Conservation (phyloP, 2,113 vertebrate species). For the Capreolus pygargus region DNA sequence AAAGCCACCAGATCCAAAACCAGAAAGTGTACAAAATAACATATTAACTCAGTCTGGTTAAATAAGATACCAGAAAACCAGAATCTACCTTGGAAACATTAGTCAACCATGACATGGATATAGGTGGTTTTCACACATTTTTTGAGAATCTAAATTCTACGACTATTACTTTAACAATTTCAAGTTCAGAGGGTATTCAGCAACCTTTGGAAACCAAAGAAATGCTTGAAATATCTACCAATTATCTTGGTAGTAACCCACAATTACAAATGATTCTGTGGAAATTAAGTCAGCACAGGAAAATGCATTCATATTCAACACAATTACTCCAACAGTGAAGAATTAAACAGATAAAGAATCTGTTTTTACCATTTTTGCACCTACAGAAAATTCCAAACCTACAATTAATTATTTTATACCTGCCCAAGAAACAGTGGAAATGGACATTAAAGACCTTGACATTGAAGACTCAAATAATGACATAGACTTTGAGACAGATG, state of each 20-base stretch:
- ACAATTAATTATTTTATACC: constrained; percentile 61
- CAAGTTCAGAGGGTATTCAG: constrained; percentile 64
- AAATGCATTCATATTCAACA: constrained; percentile 75
- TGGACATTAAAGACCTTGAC: constrained; percentile 13
- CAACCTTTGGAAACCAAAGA: constrained; percentile 66
- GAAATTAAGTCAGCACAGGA: constrained; percentile 74
- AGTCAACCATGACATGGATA: constrained; percentile 53
- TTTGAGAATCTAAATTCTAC: constrained; percentile 68
- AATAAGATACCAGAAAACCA: constrained; percentile 45
- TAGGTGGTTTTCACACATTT: constrained; percentile 39
- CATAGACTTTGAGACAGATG: constrained; percentile 59
- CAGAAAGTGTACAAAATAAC: constrained; percentile 32
- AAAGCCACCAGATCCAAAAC: constrained; percentile 28
- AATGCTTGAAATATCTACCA: constrained; percentile 57
- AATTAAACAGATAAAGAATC: constrained; percentile 77
- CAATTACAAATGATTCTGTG: constrained; percentile 47
- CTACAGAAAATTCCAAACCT: constrained; percentile 70
- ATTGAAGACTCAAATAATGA: constrained; percentile 37
- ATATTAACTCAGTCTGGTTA: constrained; percentile 11
- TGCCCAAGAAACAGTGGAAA: constrained; percentile 62
- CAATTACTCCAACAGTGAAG: constrained; percentile 78
- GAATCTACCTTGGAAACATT: constrained; percentile 54
- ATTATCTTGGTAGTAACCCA: constrained; percentile 66
- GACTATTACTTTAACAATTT: constrained; percentile 70
- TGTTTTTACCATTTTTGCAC: constrained; percentile 80